Evolutionary conservation across 2,797 vertebrate genomes (phyloP).

Genomic region (Varecia variegata): DNA sequence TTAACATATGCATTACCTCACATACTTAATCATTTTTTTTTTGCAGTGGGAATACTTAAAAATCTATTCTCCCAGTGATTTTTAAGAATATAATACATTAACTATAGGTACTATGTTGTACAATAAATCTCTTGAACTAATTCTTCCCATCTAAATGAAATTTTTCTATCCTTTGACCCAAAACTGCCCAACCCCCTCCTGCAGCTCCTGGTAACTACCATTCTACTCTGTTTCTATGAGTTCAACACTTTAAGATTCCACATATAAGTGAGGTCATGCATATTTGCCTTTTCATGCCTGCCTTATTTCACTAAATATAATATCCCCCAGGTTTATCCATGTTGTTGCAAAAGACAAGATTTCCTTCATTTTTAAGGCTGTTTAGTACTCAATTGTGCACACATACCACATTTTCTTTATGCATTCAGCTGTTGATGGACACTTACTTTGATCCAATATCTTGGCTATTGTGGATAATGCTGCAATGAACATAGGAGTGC

Average conservation of each 20-base stretch:
- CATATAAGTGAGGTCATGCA: background rate
- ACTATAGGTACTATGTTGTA: background rate
- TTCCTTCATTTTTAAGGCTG: background rate
- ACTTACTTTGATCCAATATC: background rate
- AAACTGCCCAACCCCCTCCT: background rate
- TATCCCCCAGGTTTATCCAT: background rate
- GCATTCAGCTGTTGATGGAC: background rate
- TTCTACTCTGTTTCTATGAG: background rate
- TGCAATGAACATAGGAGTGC: background rate
- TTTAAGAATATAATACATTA: background rate
- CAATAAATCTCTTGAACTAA: background rate
- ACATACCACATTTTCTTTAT: background rate
- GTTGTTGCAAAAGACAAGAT: background rate
- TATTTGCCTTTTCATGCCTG: background rate
- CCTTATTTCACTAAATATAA: background rate
- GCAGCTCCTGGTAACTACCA: background rate
- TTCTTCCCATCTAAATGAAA: background rate
- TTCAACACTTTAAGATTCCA: background rate
- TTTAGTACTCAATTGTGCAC: background rate
- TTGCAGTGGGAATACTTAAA: background rate
- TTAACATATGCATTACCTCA: background rate
- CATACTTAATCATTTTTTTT: background rate
- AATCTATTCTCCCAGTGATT: background rate
- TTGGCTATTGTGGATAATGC: background rate
- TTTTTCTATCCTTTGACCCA: background rate